Base-by-base conservation (phyloP, 2,888 invertebrate species). In the Macaria liturata region DNA sequence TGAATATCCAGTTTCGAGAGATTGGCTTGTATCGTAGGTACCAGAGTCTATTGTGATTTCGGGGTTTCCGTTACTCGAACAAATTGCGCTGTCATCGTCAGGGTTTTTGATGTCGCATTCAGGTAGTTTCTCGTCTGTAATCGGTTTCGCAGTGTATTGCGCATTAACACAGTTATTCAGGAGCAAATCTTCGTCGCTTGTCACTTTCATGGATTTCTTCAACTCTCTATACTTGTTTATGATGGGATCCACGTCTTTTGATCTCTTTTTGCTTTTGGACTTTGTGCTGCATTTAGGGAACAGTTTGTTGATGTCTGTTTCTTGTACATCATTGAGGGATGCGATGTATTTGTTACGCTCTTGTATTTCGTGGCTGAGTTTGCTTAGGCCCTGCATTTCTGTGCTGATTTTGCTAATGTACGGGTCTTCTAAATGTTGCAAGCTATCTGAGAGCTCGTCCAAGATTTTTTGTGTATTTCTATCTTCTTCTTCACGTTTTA, bases 391-490 rank as follows among this genome's bases (percentile, higher is more conserved):
- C 67, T 93, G 87, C 65, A 93, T 85, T 76, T 94, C 94, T 65
- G 92, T 92, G 68, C 92, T 93, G 48, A 94, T 80, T 76, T 94
- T 92, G 72, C 91, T 92, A 49, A 93, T 87, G 68, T 94, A 94
- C 0, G 94, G 94, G 75, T 94, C 94, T 76, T 94, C 93, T 57
- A 94, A 86, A 73, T 92, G 92, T 66, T 93, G 92, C 69, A 93
- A 82, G 61, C 93, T 91, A 67, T 91, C 88, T 30, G 91, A 90
- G 9, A 92, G 73, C 68, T 91, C 89, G 64, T 90, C 90, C 67
- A 92, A 78, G 60, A 88, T 87, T 70, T 91, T 90, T 69, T 92
- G 89, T 20, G 92, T 90, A 61, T 92, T 85, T 63, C 90, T 81
- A 57, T 91, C 91, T 71, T 91, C 89, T 74, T 91, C 88, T 76